A percentile compares a stretch with the other conserved stretches of the same genome.
These are phyloP conservation scores for Andrena hattorfiana DNA, from an alignment of 2,888 invertebrate species.

Conservation along the genomic window DNA sequence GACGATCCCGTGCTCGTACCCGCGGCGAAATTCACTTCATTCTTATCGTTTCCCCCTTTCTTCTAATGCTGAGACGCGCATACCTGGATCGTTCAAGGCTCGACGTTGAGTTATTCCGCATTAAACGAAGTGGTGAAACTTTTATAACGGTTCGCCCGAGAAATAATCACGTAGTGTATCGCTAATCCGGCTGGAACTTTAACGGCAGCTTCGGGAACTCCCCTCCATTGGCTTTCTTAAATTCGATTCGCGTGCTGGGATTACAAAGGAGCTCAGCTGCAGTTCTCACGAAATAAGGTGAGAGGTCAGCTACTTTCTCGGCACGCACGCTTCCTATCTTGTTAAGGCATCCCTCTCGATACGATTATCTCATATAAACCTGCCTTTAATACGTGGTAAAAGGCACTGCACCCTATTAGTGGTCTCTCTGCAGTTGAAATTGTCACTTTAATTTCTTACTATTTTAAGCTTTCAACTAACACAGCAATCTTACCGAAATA, in stretches of 20 bases:
- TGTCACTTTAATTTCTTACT: background rate
- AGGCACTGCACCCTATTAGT: background rate
- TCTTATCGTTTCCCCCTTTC: too few relatives aligned
- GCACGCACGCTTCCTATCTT: slow-evolving; percentile 52
- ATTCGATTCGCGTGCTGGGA: slow-evolving; percentile 77
- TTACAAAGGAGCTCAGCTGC: slow-evolving; percentile 66
- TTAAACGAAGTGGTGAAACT: background rate
- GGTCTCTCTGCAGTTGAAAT: background rate
- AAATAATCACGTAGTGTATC: slow-evolving; percentile 52
- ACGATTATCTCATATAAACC: slow-evolving; percentile 36
- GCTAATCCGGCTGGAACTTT: slow-evolving; percentile 60
- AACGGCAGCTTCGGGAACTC: slow-evolving; percentile 62
- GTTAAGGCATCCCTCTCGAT: slow-evolving; percentile 41
- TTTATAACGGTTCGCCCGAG: slow-evolving; percentile 26
- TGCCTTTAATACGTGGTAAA: background rate
- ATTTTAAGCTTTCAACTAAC: background rate
- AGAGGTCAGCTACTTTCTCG: slow-evolving; percentile 59
- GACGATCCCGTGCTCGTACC: background rate
- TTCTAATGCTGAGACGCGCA: too few relatives aligned
- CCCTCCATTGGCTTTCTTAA: slow-evolving; percentile 68
- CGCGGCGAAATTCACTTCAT: too few relatives aligned
- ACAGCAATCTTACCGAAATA: background rate
- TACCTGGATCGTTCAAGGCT: background rate
- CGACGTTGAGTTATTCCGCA: background rate
- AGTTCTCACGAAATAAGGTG: slow-evolving; percentile 66